A percentile compares a stretch with the other conserved stretches of the same genome.
phyloP scores from a whole-genome alignment of 2,113 vertebrate species.

The Triplophysa rosa region DNA sequence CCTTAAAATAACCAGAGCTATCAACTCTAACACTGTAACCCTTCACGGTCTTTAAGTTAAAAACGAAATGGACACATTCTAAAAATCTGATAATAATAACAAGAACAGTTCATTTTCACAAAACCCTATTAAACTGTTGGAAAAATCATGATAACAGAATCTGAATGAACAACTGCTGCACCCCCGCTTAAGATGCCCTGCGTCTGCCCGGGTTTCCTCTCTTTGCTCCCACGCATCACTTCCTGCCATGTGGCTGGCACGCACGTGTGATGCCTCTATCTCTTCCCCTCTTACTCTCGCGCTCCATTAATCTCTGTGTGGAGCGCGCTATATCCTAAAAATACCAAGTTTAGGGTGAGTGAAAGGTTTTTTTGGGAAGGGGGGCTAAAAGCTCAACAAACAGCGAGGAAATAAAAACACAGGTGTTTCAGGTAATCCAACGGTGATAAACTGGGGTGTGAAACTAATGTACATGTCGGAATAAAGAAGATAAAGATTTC shows the following conservation, averaged over 20 bases:
- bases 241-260: constrained; percentile 67
- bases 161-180: too few species aligned
- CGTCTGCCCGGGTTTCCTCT: constrained; percentile 34
- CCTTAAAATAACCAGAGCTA: constrained; percentile 64
- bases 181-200: neutral
- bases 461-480: neutral
- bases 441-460: constrained; percentile 36
- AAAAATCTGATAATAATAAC: too few species aligned
- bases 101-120: too few species aligned
- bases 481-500: neutral
- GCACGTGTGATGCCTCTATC: constrained; percentile 70
- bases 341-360: constrained; percentile 71
- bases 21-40: constrained; percentile 58
- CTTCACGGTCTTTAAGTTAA: constrained; percentile 37
- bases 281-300: constrained; percentile 66
- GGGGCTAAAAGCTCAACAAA: constrained; percentile 52
- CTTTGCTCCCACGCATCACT: constrained; percentile 52
- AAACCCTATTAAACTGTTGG: too few species aligned
- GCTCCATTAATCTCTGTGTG: constrained; percentile 76
- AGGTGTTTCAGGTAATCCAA: constrained; percentile 53
- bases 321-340: constrained; percentile 75
- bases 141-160: too few species aligned
- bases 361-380: constrained; percentile 41
- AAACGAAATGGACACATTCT: too few species aligned
- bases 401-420: constrained; percentile 40